Percentiles rank a stretch among this genome's conserved stretches.
These are phyloP conservation scores for Orussus abietinus DNA, from an alignment of 1,140 invertebrate species.

Conservation along the genomic window DNA sequence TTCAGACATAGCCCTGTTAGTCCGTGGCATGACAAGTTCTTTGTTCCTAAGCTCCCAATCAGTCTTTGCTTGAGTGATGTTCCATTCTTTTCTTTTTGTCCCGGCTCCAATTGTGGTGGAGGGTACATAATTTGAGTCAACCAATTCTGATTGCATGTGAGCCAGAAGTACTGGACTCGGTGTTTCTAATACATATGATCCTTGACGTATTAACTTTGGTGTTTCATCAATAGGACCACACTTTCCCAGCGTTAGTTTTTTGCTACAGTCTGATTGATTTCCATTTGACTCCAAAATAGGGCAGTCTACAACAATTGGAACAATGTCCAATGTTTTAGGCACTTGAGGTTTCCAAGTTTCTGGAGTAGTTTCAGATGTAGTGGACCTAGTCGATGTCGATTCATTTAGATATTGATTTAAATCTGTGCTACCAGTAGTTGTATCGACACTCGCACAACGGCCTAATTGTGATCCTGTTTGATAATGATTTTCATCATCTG, in stretches of 20 bases:
- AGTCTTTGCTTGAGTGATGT: slow-evolving; percentile 36
- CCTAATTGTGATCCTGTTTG: background rate
- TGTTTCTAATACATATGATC: slow-evolving; percentile 61
- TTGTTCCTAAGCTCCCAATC: slow-evolving; percentile 34
- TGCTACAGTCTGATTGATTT: slow-evolving; percentile 6
- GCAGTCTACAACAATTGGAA: slow-evolving; percentile 41
- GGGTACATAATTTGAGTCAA: slow-evolving; percentile 50
- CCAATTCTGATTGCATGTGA: slow-evolving; percentile 54
- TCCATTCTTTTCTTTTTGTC: slow-evolving; percentile 55
- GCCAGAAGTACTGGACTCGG: slow-evolving; percentile 61
- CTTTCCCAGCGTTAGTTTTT: background rate
- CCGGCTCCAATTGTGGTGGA: slow-evolving; percentile 47
- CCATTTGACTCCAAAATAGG: slow-evolving; percentile 1
- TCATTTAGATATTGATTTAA: slow-evolving; percentile 32
- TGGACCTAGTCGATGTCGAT: slow-evolving; percentile 24
- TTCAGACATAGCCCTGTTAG: slow-evolving; percentile 8
- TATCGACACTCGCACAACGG: slow-evolving; percentile 21
- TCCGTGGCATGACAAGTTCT: slow-evolving; percentile 11
- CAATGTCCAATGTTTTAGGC: slow-evolving; percentile 44
- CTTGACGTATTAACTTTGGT: slow-evolving; percentile 56
- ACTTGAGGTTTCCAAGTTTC: slow-evolving; percentile 44
- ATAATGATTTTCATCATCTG: background rate
- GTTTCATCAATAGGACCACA: slow-evolving; percentile 18
- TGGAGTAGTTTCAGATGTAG: slow-evolving; percentile 27
- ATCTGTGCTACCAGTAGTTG: slow-evolving; percentile 28